phyloP scores from a whole-genome alignment of 2,113 vertebrate genomes.

The Sturnus vulgaris region DNA sequence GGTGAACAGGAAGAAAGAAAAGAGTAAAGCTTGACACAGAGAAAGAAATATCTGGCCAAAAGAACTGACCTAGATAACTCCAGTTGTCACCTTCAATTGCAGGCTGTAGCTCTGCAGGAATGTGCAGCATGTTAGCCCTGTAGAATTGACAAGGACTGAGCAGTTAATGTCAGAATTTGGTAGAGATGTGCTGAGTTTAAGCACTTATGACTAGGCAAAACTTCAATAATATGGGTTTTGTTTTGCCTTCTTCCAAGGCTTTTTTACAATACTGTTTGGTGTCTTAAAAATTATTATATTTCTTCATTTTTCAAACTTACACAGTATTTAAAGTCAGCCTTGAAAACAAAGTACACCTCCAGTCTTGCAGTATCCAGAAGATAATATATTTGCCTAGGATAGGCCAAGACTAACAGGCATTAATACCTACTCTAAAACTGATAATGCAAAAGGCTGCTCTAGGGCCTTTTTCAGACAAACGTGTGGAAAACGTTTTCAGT shows the following conservation, averaged over 20 bases:
- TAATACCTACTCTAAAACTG: not conserved
- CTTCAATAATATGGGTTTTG: not conserved
- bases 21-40: not conserved
- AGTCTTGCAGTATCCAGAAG: not conserved
- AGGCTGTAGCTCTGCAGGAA: not conserved
- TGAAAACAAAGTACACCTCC: not conserved
- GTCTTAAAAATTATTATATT: not conserved
- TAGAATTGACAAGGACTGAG: not conserved
- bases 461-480: not conserved
- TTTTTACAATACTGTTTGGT: not conserved
- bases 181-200: not conserved
- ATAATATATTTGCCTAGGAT: not conserved
- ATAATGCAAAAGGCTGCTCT: not conserved
- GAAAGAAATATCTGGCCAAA: not conserved
- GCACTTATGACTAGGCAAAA: not conserved
- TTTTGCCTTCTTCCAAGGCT: not conserved
- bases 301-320: not conserved
- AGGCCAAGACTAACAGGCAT: not conserved
- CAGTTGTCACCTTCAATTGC: slow-evolving; percentile 9
- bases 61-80: slow-evolving; percentile 7
- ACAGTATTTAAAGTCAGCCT: not conserved
- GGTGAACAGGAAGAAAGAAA: not conserved
- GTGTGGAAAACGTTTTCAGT: not conserved
- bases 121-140: not conserved
- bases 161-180: not conserved